Base-by-base conservation (phyloP, 2,113 vertebrate genomes). In the Dinomys branickii region DNA sequence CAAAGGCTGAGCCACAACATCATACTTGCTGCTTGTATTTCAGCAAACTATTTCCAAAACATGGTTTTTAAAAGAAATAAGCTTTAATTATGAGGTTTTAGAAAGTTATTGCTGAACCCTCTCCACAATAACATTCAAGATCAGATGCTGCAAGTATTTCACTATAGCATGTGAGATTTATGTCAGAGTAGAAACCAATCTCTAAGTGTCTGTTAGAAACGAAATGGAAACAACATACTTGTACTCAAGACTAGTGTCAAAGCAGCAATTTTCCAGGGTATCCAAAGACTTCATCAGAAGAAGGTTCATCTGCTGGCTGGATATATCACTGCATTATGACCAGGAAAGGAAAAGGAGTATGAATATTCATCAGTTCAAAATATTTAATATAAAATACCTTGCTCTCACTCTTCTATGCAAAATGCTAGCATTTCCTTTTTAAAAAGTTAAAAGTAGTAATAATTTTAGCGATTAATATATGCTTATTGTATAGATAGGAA, bases 161-260 rank as follows among this genome's bases (percentile, higher is more conserved):
- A 84, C 16, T 14, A 54, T 0, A 69, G 44, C 38, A 69, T 17
- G 0, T 1, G 86, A 88, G 35, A 35, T 33, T 88, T 52, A 67
- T 6, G 16, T 63, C 20, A 71, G n/a, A 67, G 54, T 12, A 85
- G 58, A 22, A 84, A 35, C 22, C 33, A 59, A 24, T 47, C 19
- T 69, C 38, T 59, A 67, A 95, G 59, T n/a, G 67, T 41, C 7
- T 65, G 35, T 35, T 71, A 80, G 82, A 88, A 59, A 44, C 7
- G 13, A 91, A 75, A 88, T 3, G 67, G 77, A 94, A 54, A 24
- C 97, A 82, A 99, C 99, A 97, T 97, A 99, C 99, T 99, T 99
- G 98, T 99, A 99, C 88, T 99, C 99, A 97, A 99, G 98, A 96
- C 97, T 97, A 19, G 98, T 95, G 96, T 99, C 99, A 97, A 99